Conservation (phyloP, 1,140 invertebrate genomes). For the Drosophila asahinai region DNA sequence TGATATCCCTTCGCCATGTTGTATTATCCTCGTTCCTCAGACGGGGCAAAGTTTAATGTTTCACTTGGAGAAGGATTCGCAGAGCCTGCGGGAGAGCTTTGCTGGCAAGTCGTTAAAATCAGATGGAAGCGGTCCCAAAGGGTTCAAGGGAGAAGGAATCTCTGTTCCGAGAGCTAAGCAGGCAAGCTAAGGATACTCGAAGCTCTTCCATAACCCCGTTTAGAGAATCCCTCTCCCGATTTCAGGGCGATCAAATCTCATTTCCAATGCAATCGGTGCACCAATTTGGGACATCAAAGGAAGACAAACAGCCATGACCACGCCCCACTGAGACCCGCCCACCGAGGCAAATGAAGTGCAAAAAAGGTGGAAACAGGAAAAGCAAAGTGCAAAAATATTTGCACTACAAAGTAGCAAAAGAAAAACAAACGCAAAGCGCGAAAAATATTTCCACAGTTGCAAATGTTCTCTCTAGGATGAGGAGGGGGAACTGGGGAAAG, state of each 20-base stretch:
- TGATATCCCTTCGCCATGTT: constrained; percentile 18
- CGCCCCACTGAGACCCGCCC: constrained; percentile 4
- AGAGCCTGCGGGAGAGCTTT: constrained; percentile 34
- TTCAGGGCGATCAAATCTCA: constrained; percentile 36
- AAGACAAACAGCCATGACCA: constrained; percentile 17
- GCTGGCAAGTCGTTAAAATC: constrained; percentile 49
- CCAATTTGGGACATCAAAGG: constrained; percentile 46
- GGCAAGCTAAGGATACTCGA: not conserved
- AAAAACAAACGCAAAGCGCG: constrained; percentile 32
- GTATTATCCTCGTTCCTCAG: constrained; percentile 20
- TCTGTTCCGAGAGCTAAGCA: constrained; percentile 2
- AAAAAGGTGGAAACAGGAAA: constrained; percentile 21
- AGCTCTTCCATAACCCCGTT: not conserved
- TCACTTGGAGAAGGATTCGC: constrained; percentile 31
- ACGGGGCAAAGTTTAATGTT: constrained; percentile 53
- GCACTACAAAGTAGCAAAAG: constrained; percentile 50
- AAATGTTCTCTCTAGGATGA: constrained; percentile 19
- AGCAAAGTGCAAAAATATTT: constrained; percentile 44
- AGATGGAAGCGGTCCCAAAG: constrained; percentile 37
- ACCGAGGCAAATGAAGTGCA: constrained; percentile 40
- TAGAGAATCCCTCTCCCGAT: constrained; percentile 6
- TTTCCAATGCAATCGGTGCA: constrained; percentile 49
- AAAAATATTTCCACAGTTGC: constrained; percentile 44
- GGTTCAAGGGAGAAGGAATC: not conserved
- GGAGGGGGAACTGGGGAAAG: not conserved